These are phyloP conservation scores for Uromys caudimaculatus DNA, from an alignment of 2,797 vertebrate genomes.

Conservation along the genomic window DNA sequence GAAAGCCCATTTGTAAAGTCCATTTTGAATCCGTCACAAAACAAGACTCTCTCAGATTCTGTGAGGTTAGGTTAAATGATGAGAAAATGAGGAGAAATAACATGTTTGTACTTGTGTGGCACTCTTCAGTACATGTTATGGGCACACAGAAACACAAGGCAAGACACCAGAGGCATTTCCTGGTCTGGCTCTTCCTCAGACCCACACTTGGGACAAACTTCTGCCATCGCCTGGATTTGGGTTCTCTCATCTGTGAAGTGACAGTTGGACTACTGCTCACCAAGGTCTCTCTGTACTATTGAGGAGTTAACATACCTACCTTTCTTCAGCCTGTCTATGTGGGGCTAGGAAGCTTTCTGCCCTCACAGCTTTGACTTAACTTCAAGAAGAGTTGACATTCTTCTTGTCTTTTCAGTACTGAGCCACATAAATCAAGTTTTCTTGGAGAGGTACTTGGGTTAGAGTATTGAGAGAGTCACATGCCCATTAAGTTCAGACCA, in stretches of 20 bases:
- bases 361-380: neutral
- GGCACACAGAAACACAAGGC: neutral
- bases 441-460: constrained; percentile 20
- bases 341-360: neutral
- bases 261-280: neutral
- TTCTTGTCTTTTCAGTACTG: neutral
- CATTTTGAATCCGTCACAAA: constrained; percentile 4
- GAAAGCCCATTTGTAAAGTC: constrained; percentile 1
- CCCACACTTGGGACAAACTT: neutral
- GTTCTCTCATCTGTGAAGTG: constrained; percentile 8
- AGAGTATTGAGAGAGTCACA: neutral
- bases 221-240: neutral
- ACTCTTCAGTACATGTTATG: neutral
- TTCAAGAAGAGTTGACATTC: neutral
- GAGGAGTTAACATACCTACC: neutral
- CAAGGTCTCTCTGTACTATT: neutral
- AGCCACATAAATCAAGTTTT: neutral
- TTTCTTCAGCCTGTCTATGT: neutral
- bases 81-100: neutral
- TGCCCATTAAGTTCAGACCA: constrained; percentile 10
- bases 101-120: neutral
- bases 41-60: neutral
- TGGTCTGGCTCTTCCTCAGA: neutral
- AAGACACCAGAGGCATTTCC: neutral
- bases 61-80: neutral